phyloP scores from a whole-genome alignment of 2,797 vertebrate genomes.

The Phyllotis vaccarum region DNA sequence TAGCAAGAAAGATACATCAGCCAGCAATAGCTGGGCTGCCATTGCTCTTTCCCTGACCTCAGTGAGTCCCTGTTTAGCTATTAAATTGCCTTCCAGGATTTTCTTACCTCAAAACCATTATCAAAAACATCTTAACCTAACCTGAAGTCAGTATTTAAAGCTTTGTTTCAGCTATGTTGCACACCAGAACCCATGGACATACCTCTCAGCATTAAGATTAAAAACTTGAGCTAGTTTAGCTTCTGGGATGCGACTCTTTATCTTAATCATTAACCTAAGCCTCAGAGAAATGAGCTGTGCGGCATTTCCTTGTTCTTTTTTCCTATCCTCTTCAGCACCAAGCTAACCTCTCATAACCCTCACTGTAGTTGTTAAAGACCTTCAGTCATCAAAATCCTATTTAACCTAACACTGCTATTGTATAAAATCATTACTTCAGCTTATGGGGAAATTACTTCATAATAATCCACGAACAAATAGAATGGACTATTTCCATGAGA shows the following conservation, averaged over 20 bases:
- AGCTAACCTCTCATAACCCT: neutral
- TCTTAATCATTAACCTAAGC: neutral
- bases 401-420: neutral
- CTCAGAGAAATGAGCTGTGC: neutral
- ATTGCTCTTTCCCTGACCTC: neutral
- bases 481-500: no score
- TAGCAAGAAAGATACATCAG: no score
- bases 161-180: neutral
- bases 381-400: neutral
- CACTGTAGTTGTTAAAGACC: neutral
- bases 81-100: neutral
- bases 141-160: neutral
- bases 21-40: neutral
- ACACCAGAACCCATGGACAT: neutral
- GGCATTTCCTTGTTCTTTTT: neutral
- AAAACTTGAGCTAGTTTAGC: neutral
- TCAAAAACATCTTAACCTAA: neutral
- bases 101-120: neutral
- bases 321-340: neutral
- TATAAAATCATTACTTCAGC: neutral
- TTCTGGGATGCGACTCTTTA: neutral
- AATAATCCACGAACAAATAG: neutral
- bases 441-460: neutral
- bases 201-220: neutral
- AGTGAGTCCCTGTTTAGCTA: no score